A percentile compares a stretch with the other conserved stretches of the same genome.
Evolutionary conservation across 1,140 invertebrate species (phyloP).

Genomic region (Laodelphax striatellus): DNA sequence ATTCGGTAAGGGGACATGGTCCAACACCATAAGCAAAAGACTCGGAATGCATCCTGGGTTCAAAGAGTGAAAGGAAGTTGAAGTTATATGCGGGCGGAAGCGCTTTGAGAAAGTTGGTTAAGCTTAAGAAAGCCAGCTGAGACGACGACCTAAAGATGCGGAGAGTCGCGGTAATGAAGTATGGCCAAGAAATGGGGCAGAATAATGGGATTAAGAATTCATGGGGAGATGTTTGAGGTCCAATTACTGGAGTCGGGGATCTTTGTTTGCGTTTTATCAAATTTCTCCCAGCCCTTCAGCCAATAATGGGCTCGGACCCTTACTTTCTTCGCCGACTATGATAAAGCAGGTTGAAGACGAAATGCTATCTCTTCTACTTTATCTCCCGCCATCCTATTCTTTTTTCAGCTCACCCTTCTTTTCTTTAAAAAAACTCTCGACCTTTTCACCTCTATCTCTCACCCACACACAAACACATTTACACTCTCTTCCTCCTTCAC

Average conservation of each 20-base stretch:
- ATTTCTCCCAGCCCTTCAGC: background rate
- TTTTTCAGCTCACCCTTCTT: background rate
- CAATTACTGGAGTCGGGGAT: constrained; percentile 1
- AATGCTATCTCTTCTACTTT: no score
- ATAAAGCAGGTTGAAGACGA: no score
- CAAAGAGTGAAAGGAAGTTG: no score
- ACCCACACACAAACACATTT: background rate
- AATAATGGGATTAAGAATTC: constrained; percentile 3
- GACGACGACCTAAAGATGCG: background rate
- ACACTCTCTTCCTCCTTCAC: background rate
- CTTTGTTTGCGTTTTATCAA: constrained; percentile 3
- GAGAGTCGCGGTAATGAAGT: background rate
- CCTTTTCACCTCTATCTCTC: constrained; percentile 9
- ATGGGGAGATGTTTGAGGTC: constrained; percentile 2
- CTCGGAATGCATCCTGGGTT: no score
- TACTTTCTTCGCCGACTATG: no score
- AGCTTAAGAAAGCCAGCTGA: no score
- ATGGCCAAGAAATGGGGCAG: constrained; percentile 1
- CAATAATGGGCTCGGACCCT: background rate
- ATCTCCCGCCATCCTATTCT: background rate
- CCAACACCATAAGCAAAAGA: no score
- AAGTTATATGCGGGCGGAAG: no score
- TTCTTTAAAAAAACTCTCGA: background rate
- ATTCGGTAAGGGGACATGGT: no score
- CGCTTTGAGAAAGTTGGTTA: no score